Base-by-base conservation (phyloP, 2,797 vertebrate species). In the Crypturellus tataupa region DNA sequence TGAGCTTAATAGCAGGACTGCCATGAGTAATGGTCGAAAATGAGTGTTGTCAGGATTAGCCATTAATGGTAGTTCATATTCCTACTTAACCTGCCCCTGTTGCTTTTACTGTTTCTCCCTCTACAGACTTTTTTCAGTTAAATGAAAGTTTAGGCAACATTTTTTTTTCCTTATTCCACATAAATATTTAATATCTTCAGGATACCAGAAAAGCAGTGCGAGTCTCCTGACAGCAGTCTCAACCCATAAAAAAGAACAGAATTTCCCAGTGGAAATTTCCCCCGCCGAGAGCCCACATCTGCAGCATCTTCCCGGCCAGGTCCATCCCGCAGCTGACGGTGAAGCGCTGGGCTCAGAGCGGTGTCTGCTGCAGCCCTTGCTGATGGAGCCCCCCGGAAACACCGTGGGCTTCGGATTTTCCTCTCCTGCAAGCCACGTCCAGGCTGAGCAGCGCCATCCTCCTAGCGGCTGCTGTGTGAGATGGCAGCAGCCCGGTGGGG, bases 401-500 rank as follows among this genome's bases (percentile, higher is more conserved):
- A 0, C 27, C 70, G 69, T 24, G 6, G 37, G 35, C 40, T 94
- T 80, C 18, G 56, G 80, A 70, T 84, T 40, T 3, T 5, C 7
- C 14, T 15, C 40, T 79, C 21, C 71, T 79, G 51, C 75, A 93
- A 94, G 92, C 93, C 94, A 97, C 93, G 82, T 76, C 58, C 69
- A 91, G 89, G 91, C 91, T 93, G 87, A 92, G 94, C 88, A 96
- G 91, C 84, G 53, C 82, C 80, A 58, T 93, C 93, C 40, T 94
- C 73, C 88, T 94, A 77, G 93, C 87, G 96, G 93, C 89, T 56
- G 46, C 24, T 72, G n/a, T 42, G 42, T 15, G 88, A 62, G 93
- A 94, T 40, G 3, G 78, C 96, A 91, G 87, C 89, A 79, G 75
- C 73, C 89, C 81, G 87, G 81, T 79, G 93, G 93, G 81, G 91